Evolutionary conservation across 2,113 vertebrate genomes (phyloP).

Genomic region (Cyprinodon variegatus): DNA sequence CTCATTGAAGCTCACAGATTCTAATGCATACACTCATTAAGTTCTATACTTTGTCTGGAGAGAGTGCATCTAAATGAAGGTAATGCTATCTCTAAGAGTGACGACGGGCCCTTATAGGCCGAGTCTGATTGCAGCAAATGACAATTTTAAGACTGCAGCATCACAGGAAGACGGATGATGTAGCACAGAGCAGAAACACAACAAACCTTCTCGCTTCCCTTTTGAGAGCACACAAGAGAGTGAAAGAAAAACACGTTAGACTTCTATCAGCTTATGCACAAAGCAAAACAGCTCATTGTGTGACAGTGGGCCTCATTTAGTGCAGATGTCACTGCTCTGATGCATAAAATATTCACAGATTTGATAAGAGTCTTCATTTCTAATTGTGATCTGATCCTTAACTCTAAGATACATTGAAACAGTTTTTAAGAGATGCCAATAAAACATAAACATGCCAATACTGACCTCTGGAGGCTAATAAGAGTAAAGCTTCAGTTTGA

Average conservation of each 20-base stretch:
- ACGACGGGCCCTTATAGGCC: neutral
- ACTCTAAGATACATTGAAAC: no score
- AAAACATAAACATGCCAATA: neutral
- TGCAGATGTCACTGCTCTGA: no score
- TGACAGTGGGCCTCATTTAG: constrained; percentile 3
- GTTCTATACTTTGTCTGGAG: constrained; percentile 20
- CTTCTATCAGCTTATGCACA: constrained; percentile 23
- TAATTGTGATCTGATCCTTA: no score
- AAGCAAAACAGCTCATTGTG: constrained; percentile 33
- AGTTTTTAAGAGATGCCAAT: no score
- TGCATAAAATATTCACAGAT: no score
- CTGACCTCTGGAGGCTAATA: neutral
- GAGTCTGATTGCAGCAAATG: neutral
- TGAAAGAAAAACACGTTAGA: constrained; percentile 64
- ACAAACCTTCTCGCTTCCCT: constrained; percentile 86
- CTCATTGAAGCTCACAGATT: neutral
- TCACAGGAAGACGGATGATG: constrained; percentile 41
- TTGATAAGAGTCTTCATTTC: no score
- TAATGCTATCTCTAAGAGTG: constrained; percentile 24
- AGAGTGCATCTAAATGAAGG: neutral
- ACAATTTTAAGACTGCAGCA: constrained; percentile 18
- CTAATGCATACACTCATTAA: neutral
- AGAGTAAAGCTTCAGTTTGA: neutral
- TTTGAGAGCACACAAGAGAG: constrained; percentile 75
- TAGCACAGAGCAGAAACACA: constrained; percentile 49